Evolutionary conservation across 2,113 vertebrate genomes (phyloP).

Genomic region (Lates calcarifer): DNA sequence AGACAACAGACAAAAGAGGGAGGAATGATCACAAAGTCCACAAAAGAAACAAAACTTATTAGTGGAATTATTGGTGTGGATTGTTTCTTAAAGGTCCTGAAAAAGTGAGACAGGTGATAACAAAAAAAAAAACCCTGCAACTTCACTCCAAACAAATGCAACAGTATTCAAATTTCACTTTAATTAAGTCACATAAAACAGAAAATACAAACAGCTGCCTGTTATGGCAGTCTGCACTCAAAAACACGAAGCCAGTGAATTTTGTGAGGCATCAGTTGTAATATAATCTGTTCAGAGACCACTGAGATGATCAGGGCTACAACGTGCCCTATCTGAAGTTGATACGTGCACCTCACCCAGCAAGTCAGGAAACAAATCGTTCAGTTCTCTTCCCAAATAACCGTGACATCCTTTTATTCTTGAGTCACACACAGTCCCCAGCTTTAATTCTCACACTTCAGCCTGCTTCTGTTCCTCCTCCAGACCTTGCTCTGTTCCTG

Average conservation of each 20-base stretch:
- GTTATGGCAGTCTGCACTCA: not conserved
- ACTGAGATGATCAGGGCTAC: not conserved
- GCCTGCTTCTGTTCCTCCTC: slow-evolving; percentile 48
- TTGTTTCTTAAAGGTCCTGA: not conserved
- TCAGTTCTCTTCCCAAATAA: slow-evolving; percentile 14
- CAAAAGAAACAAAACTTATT: not conserved
- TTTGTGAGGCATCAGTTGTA: not conserved
- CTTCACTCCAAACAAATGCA: not conserved
- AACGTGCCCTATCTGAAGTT: not conserved
- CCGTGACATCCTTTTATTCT: slow-evolving; percentile 7
- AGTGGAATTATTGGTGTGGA: not conserved
- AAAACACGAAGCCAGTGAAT: not conserved
- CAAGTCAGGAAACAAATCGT: not conserved
- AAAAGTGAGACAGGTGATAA: not conserved
- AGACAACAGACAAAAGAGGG: not conserved
- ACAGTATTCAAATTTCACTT: slow-evolving; percentile 42
- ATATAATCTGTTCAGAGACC: not conserved
- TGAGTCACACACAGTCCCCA: slow-evolving; percentile 4
- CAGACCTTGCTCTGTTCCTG: slow-evolving; percentile 12
- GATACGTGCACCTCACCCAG: slow-evolving; percentile 4
- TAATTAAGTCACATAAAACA: slow-evolving; percentile 43
- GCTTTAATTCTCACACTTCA: slow-evolving; percentile 52
- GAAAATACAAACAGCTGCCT: slow-evolving; percentile 17
- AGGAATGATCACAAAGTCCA: not conserved
- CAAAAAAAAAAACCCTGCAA: not conserved